Conservation (phyloP, 64 coral and sea anemone species). For the Exaiptasia diaphana region DNA sequence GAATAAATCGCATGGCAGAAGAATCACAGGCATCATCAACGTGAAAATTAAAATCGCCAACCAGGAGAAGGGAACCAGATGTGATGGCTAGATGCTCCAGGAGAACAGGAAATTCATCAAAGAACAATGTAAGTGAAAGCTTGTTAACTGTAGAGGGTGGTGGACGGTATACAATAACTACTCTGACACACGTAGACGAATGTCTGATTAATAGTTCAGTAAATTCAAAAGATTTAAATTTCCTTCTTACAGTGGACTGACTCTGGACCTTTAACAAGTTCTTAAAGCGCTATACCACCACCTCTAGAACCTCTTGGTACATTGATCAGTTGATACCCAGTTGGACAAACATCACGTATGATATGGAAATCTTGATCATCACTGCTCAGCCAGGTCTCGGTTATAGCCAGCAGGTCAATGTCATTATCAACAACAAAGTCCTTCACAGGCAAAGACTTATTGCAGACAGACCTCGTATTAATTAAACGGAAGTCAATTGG, state of each 20-base stretch:
- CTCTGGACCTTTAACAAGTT: conserved; percentile 30
- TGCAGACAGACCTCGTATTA: no score
- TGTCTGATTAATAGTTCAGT: conserved; percentile 24
- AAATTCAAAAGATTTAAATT: conserved; percentile 55
- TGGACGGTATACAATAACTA: conserved; percentile 7
- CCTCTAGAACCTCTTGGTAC: conserved; percentile 32
- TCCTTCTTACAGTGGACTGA: neutral
- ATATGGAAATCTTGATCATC: no score
- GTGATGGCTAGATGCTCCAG: neutral
- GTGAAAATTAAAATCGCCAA: conserved; percentile 54
- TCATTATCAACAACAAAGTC: no score
- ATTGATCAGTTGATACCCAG: conserved; percentile 27
- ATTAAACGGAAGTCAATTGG: no score
- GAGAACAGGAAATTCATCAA: neutral
- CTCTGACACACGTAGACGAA: neutral
- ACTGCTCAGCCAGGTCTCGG: no score
- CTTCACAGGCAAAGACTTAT: no score
- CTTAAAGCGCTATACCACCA: conserved; percentile 31
- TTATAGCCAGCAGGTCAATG: no score
- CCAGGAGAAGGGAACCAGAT: neutral
- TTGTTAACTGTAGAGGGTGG: conserved; percentile 8
- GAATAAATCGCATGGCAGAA: neutral
- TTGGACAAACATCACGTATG: conserved; percentile 48
- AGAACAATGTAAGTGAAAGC: neutral
- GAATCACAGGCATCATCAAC: neutral